Evolutionary conservation across 1,140 invertebrate species (phyloP), one percentile per base, ranked within the genome.

Genomic region (Sesamia nonagrioides): DNA sequence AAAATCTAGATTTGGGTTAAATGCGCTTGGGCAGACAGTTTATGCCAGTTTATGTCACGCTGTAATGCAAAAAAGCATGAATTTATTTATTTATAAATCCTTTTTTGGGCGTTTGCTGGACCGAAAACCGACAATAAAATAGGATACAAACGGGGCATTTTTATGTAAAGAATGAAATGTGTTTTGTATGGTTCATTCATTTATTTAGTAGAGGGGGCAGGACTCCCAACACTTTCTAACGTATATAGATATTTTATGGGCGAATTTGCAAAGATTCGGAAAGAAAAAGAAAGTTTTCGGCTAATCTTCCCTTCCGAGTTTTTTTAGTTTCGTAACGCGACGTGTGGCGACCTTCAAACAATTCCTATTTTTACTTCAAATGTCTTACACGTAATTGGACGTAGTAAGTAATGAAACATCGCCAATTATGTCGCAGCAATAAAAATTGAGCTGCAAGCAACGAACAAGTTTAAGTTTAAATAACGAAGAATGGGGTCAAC

Each of bases 1-100:
- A 89, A 89, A 89, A 88, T 85, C 82, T 84, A 86, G 80, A 84
- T 80, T 79, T 80, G 68, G 75, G 82, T 85, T 79, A 81, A 83
- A 77, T 81, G 73, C 60, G 50, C 73, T 78, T 71, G 77, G 58
- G 63, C 18, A 56, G 74, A 73, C 77, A 61, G 56, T 75, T 75
- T 60, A 74, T 76, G 37, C 40, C 48, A 71, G 17, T 61, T 71
- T 66, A 50, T 56, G 68, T 33, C 37, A 74, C 45, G 17, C 58
- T 74, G 66, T 33, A 73, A 68, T 68, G 60, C 77, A 35, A 50
- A 37, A 79, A 52, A 37, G 37, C 3, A 7, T 5, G 37, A 37
- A 37, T 37, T 37, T 37, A 37, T 74, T 72, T 68, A 63, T 78
- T 71, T 68, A 75, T 79, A 69, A 76, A 72, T 52, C 58, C 68